Conservation (phyloP, 1,140 invertebrate genomes). For the Heliothis virescens region DNA sequence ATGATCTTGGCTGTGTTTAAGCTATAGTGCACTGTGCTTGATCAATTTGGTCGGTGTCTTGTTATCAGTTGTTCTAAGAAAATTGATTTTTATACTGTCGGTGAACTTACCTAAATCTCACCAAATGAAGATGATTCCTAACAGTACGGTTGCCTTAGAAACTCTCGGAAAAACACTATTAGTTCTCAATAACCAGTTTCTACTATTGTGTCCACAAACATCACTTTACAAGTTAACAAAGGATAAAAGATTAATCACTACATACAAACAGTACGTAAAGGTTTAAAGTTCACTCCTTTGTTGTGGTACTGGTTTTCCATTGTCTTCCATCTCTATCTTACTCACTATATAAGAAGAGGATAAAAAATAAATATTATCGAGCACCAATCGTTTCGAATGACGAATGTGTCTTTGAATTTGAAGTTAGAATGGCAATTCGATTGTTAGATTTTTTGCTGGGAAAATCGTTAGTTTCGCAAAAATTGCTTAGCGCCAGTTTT, state of each 20-base stretch:
- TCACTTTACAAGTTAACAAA: background rate
- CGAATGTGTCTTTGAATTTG: background rate
- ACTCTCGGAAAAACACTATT: too few relatives aligned
- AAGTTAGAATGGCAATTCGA: background rate
- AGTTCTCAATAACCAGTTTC: background rate
- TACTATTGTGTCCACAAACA: background rate
- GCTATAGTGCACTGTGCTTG: too few relatives aligned
- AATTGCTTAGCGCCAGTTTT: background rate
- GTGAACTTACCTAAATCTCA: too few relatives aligned
- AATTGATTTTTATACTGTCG: too few relatives aligned
- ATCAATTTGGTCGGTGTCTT: too few relatives aligned
- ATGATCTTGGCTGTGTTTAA: too few relatives aligned
- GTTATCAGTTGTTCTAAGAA: too few relatives aligned
- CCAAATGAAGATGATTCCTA: too few relatives aligned
- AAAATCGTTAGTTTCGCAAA: background rate
- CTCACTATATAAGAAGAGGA: background rate
- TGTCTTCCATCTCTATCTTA: background rate
- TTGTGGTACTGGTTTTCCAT: slow-evolving; percentile 16
- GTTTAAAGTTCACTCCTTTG: slow-evolving; percentile 38
- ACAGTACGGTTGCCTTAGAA: too few relatives aligned
- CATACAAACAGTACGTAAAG: slow-evolving; percentile 18
- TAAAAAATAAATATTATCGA: slow-evolving; percentile 2
- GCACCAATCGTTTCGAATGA: slow-evolving; percentile 4
- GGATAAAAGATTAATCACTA: slow-evolving; percentile 2
- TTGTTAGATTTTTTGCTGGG: background rate